phyloP scores from a whole-genome alignment of 1,140 invertebrate genomes.

The Drosophila chauvacae region DNA sequence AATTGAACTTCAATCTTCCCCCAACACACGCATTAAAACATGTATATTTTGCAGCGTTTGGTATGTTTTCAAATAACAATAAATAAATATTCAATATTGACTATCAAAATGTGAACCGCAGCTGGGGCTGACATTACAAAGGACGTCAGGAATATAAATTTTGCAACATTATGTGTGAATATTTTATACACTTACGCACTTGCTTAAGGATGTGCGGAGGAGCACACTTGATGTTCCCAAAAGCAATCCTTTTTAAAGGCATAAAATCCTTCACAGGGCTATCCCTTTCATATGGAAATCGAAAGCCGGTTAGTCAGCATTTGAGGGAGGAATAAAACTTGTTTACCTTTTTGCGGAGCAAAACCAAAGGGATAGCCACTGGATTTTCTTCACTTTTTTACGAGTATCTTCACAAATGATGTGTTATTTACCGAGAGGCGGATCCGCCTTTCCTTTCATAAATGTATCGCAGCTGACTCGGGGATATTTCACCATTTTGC shows the following conservation, averaged over 20 bases:
- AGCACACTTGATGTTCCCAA: conserved; percentile 7
- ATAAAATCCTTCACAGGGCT: conserved; percentile 39
- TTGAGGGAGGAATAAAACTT: conserved; percentile 41
- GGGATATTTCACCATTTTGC: conserved; percentile 34
- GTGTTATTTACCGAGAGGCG: conserved; percentile 30
- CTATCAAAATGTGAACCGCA: conserved; percentile 51
- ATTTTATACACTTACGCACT: conserved; percentile 37
- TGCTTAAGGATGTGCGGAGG: conserved; percentile 23
- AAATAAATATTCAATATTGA: conserved; percentile 71
- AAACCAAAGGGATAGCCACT: conserved; percentile 33
- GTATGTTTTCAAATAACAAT: conserved; percentile 55
- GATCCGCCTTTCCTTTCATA: conserved; percentile 28
- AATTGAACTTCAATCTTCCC: conserved; percentile 13
- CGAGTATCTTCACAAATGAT: conserved; percentile 25
- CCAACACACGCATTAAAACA: conserved; percentile 5
- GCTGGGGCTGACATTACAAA: conserved; percentile 68
- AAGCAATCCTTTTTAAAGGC: conserved; percentile 40
- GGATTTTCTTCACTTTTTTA: conserved; percentile 30
- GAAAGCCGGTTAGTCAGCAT: conserved; percentile 43
- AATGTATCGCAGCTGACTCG: conserved; percentile 32
- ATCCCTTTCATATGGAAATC: conserved; percentile 55
- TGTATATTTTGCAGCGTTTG: conserved; percentile 9
- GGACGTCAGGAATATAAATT: conserved; percentile 40
- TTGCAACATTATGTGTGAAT: conserved; percentile 48
- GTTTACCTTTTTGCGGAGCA: conserved; percentile 35